phyloP scores from a whole-genome alignment of 2,113 vertebrate species.

The Mustela lutreola region DNA sequence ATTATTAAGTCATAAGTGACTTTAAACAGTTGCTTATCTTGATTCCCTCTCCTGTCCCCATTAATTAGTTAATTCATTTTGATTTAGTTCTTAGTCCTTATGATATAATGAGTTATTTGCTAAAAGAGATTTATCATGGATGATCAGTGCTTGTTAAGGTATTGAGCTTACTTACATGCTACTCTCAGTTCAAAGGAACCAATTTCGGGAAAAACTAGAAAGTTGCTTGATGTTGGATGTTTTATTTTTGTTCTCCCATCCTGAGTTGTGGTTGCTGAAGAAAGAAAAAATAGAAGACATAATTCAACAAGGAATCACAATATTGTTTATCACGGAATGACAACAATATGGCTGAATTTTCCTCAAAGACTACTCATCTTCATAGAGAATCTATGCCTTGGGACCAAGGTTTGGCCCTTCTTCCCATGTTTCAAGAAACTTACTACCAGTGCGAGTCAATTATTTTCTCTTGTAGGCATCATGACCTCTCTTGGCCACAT shows the following conservation, averaged over 20 bases:
- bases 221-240: neutral
- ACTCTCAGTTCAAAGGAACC: neutral
- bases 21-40: neutral
- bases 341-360: neutral
- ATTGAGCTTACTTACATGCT: neutral
- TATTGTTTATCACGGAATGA: neutral
- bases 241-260: slow-evolving; percentile 18
- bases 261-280: neutral
- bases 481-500: neutral
- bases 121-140: neutral
- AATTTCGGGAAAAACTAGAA: slow-evolving; percentile 3
- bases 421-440: neutral
- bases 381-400: neutral
- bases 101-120: neutral
- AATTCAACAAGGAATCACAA: neutral
- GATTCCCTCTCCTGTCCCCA: neutral
- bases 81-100: neutral
- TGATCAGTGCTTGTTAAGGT: neutral
- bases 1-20: neutral
- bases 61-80: slow-evolving; percentile 3
- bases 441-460: neutral
- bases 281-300: neutral
- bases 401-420: neutral
- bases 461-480: neutral
- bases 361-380: neutral